Percentiles rank a stretch among this genome's conserved stretches.
Conservation (phyloP, 2,888 invertebrate species). For the Melanargia galathea region DNA sequence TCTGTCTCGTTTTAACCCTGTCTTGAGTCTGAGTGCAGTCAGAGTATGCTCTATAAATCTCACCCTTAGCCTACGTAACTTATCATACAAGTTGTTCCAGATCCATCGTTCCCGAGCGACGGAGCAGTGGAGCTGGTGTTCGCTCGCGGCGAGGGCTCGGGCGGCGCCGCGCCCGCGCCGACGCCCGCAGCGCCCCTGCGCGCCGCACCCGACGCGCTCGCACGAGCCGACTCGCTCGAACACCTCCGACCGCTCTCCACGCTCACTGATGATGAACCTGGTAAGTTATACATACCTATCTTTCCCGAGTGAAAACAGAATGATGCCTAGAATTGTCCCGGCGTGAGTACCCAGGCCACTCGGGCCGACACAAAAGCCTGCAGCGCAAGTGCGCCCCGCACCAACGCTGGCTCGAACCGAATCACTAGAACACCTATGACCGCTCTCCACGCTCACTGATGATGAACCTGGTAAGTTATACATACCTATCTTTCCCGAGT, state of each 20-base stretch:
- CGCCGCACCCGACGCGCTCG: conserved; percentile 87
- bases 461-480: conserved; percentile 67
- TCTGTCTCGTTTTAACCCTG: no score
- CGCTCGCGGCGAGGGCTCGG: conserved; percentile 79
- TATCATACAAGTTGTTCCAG: conserved; percentile 62
- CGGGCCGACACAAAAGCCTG: conserved; percentile 87
- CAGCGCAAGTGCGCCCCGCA: conserved; percentile 85
- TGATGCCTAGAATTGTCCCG: conserved; percentile 88
- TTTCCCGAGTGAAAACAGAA: conserved; percentile 92
- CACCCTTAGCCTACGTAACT: not conserved
- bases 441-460: conserved; percentile 71
- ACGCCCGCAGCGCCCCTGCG: conserved; percentile 87
- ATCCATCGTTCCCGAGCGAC: conserved; percentile 90
- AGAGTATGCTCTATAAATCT: no score
- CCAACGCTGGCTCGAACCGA: conserved; percentile 89
- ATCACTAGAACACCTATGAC: conserved; percentile 85
- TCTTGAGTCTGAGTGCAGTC: no score
- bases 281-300: conserved; percentile 84
- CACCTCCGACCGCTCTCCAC: conserved; percentile 75
- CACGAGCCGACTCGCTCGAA: conserved; percentile 90
- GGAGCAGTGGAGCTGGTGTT: conserved; percentile 93
- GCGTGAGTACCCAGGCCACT: conserved; percentile 78
- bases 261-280: conserved; percentile 73
- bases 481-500: conserved; percentile 60
- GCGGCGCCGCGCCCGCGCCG: conserved; percentile 85